Conservation (phyloP, 1,140 invertebrate genomes). For the Brachionus paranguensis region DNA sequence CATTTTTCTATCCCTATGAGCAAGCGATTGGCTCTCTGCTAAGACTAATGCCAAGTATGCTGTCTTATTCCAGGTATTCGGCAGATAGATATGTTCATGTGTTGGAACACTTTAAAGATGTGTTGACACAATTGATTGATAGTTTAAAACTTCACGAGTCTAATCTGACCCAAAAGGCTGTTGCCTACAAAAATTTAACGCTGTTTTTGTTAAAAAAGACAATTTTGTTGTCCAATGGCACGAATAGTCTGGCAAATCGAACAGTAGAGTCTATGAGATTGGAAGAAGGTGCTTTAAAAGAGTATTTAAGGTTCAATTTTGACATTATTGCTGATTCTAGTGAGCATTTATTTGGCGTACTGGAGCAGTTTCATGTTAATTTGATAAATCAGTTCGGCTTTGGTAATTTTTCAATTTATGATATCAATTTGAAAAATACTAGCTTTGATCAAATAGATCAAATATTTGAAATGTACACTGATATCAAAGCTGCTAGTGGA, state of each 20-base stretch:
- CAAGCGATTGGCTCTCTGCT: background rate
- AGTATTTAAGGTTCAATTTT: background rate
- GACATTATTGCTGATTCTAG: background rate
- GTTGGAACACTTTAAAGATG: background rate
- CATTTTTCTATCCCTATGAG: background rate
- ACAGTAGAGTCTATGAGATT: background rate
- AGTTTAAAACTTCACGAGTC: background rate
- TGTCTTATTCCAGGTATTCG: constrained; percentile 17
- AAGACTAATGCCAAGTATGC: background rate
- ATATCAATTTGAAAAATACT: background rate
- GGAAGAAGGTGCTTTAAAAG: background rate
- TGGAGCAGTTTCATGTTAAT: background rate
- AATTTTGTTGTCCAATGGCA: background rate
- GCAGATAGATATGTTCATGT: background rate
- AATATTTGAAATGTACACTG: background rate
- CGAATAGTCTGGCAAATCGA: background rate
- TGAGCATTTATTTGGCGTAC: background rate
- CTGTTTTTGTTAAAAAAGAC: background rate
- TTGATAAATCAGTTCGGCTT: background rate
- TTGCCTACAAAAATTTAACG: background rate
- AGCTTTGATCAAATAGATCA: background rate
- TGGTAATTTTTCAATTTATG: background rate
- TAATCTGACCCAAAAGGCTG: background rate
- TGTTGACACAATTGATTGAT: background rate
- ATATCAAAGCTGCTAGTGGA: background rate